phyloP scores from a whole-genome alignment of 2,888 invertebrate species.

The Oligia latruncula region DNA sequence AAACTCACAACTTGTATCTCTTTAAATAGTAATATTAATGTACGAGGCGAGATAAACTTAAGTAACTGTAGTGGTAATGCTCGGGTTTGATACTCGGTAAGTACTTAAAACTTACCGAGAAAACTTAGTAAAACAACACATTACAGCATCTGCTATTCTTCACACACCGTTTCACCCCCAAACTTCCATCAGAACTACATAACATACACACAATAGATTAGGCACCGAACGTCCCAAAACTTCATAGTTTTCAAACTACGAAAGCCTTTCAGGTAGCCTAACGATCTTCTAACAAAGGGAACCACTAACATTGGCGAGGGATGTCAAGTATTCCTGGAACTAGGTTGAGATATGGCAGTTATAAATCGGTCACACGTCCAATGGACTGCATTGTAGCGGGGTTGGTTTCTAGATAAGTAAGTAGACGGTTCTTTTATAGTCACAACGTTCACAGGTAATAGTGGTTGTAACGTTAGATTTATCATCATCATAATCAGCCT shows the following conservation, averaged over 20 bases:
- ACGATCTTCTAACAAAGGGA: constrained; percentile 46
- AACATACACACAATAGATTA: constrained; percentile 8
- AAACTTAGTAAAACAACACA: neutral
- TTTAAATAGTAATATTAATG: too few relatives aligned
- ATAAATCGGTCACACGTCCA: constrained; percentile 26
- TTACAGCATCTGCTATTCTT: neutral
- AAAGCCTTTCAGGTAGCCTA: constrained; percentile 43
- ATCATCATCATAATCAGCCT: too few relatives aligned
- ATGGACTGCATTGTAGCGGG: constrained; percentile 7
- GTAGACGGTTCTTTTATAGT: neutral
- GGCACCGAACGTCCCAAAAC: constrained; percentile 12
- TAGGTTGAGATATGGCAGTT: constrained; percentile 33
- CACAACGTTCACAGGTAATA: neutral
- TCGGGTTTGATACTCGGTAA: neutral
- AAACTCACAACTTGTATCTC: too few relatives aligned
- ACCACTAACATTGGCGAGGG: constrained; percentile 18
- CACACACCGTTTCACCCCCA: neutral
- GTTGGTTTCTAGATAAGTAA: neutral
- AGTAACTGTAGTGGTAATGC: neutral
- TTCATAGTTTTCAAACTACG: constrained; percentile 15
- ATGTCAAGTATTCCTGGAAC: constrained; percentile 48
- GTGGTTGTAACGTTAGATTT: too few relatives aligned
- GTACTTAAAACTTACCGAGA: neutral
- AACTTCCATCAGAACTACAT: neutral
- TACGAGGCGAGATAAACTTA: neutral